phyloP scores from a whole-genome alignment of 2,888 invertebrate species.

The Rotaria macrura region DNA sequence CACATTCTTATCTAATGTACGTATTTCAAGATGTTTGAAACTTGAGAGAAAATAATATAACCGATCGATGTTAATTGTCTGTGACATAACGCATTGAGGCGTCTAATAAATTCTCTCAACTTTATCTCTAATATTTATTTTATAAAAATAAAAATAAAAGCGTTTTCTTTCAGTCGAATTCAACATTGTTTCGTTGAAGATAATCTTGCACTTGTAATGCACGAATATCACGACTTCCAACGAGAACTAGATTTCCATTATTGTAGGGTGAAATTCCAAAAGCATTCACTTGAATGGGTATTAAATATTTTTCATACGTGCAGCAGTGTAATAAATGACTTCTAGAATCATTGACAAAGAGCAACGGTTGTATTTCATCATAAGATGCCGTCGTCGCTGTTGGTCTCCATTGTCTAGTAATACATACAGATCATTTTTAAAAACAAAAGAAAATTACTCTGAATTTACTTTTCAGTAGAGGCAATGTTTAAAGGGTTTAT shows the following conservation, averaged over 20 bases:
- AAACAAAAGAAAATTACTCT: background rate
- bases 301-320: background rate
- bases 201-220: background rate
- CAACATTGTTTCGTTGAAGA: background rate
- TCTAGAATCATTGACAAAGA: background rate
- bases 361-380: background rate
- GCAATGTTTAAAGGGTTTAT: background rate
- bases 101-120: no score
- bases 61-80: no score
- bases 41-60: no score
- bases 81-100: no score
- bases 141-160: no score
- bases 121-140: no score
- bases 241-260: background rate
- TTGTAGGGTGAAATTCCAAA: background rate
- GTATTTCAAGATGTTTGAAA: no score
- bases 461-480: background rate
- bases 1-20: no score
- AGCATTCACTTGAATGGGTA: background rate
- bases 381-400: background rate
- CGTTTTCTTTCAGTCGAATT: background rate
- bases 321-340: background rate
- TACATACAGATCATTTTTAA: background rate
- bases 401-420: background rate
- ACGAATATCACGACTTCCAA: background rate